Conservation (phyloP, 1,140 invertebrate species). For the Ips typographus region DNA sequence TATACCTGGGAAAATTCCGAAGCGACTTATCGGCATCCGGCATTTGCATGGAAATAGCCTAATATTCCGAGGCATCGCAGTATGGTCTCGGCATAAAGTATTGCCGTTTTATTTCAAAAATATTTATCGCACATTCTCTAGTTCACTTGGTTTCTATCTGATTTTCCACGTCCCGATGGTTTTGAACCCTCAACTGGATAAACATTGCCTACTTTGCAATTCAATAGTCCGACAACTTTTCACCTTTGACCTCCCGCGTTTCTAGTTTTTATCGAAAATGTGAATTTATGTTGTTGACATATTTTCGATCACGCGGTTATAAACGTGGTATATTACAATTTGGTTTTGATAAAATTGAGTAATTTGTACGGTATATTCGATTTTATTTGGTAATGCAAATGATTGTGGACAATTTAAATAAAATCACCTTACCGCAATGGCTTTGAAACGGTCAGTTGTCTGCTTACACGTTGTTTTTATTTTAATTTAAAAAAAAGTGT, state of each 20-base stretch:
- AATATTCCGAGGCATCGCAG: slow-evolving; percentile 20
- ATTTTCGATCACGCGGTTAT: too few species aligned
- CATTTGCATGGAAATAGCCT: slow-evolving; percentile 33
- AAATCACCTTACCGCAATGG: too few species aligned
- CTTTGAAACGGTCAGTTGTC: too few species aligned
- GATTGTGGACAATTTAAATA: too few species aligned
- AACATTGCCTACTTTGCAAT: slow-evolving; percentile 26
- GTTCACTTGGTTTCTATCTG: slow-evolving; percentile 25
- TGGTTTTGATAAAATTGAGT: too few species aligned
- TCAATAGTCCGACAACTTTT: slow-evolving; percentile 11
- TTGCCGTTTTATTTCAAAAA: slow-evolving; percentile 26
- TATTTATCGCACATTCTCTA: slow-evolving; percentile 34
- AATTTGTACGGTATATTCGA: too few species aligned
- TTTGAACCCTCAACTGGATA: slow-evolving; percentile 9
- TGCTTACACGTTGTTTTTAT: too few species aligned
- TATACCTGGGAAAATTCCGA: slow-evolving; percentile 8
- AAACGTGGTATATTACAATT: too few species aligned
- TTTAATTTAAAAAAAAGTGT: too few species aligned
- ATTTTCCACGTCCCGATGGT: slow-evolving; percentile 26
- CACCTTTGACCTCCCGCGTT: slow-evolving; percentile 6
- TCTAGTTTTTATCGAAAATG: neutral
- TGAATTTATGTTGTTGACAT: too few species aligned
- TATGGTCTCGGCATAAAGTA: slow-evolving; percentile 29
- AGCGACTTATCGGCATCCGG: slow-evolving; percentile 9
- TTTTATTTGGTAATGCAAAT: too few species aligned